Evolutionary conservation across 2,888 invertebrate genomes (phyloP).

Genomic region (Dolichopus griseipennis): DNA sequence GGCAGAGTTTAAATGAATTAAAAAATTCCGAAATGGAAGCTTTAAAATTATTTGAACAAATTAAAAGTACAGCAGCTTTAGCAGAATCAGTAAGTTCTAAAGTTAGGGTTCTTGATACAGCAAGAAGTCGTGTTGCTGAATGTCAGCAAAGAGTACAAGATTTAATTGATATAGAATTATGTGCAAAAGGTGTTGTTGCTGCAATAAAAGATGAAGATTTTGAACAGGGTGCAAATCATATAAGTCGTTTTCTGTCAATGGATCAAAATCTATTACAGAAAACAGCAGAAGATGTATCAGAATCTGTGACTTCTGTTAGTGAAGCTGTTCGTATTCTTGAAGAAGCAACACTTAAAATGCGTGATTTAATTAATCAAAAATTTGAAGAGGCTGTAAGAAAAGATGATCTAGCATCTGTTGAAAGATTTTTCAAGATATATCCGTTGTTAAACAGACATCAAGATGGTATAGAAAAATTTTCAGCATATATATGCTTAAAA

Average conservation of each 20-base stretch:
- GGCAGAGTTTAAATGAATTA: constrained; percentile 72
- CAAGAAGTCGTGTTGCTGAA: constrained; percentile 80
- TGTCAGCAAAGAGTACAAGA: constrained; percentile 93
- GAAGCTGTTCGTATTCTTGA: constrained; percentile 50
- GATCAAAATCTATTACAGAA: constrained; percentile 73
- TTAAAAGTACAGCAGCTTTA: constrained; percentile 74
- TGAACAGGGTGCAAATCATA: constrained; percentile 90
- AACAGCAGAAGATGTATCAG: constrained; percentile 67
- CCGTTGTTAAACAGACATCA: constrained; percentile 86
- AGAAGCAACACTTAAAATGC: constrained; percentile 63
- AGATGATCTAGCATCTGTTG: constrained; percentile 82
- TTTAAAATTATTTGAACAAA: constrained; percentile 72
- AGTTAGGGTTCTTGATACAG: constrained; percentile 86
- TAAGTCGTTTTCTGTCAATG: constrained; percentile 87
- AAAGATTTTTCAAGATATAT: constrained; percentile 94
- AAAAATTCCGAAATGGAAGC: constrained; percentile 68
- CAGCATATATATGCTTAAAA: constrained; percentile 73
- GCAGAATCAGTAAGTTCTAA: constrained; percentile 93
- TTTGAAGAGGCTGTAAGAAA: constrained; percentile 86
- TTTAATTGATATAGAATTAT: constrained; percentile 85
- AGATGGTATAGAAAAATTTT: constrained; percentile 81
- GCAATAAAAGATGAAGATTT: constrained; percentile 92
- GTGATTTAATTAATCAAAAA: constrained; percentile 53
- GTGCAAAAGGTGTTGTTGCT: constrained; percentile 93
- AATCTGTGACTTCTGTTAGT: constrained; percentile 43